phyloP scores from a whole-genome alignment of 2,113 vertebrate genomes.

The mouse (Mus musculus) region DNA sequence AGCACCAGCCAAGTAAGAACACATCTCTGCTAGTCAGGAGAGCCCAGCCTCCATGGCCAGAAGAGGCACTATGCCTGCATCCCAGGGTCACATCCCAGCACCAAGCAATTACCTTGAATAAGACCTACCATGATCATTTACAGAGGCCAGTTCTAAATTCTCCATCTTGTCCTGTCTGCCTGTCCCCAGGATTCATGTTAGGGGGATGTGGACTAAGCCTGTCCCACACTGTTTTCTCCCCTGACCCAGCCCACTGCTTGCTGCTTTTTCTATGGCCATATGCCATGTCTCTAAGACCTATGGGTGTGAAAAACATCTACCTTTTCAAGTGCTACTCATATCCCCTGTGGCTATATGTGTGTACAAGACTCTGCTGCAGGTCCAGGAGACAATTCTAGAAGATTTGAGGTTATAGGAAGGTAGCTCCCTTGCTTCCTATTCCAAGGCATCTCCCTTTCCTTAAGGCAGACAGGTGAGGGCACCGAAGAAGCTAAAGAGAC shows the following conservation, averaged over 20 bases:
- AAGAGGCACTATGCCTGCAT: neutral
- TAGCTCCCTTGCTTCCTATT: no score
- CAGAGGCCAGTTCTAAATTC: neutral
- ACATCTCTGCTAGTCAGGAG: neutral
- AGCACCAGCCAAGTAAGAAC: neutral
- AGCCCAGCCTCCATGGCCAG: neutral
- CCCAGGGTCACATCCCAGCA: neutral
- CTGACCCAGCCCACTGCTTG: no score
- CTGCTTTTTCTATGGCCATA: neutral
- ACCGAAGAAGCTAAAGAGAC: rapidly evolving
- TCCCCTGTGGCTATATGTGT: neutral
- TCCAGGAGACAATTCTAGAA: neutral
- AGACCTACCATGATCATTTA: neutral
- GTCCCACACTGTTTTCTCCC: neutral
- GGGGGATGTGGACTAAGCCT: neutral
- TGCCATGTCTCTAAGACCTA: neutral
- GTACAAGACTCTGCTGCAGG: neutral
- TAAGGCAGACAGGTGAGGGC: rapidly evolving
- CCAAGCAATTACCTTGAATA: neutral
- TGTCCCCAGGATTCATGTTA: neutral
- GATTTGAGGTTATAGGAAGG: no score
- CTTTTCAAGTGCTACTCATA: neutral
- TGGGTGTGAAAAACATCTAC: neutral
- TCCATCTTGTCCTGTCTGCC: neutral
- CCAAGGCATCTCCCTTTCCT: rapidly evolving